Evolutionary conservation across 2,113 vertebrate genomes (phyloP).

Genomic region (Coptodon bakossiorum): DNA sequence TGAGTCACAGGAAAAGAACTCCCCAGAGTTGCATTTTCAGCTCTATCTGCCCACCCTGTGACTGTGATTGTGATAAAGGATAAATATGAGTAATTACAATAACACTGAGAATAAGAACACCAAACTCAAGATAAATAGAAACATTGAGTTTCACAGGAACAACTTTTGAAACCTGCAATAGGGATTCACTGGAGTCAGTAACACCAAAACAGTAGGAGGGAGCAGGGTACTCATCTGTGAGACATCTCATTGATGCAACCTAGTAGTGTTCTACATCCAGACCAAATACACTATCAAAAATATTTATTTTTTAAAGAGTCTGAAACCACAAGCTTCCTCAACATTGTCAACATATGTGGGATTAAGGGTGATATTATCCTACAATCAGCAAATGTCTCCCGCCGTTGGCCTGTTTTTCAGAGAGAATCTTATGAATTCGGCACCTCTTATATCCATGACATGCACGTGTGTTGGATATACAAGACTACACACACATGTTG

Average conservation of each 20-base stretch:
- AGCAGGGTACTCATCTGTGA: background rate
- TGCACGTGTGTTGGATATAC: background rate
- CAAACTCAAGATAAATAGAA: background rate
- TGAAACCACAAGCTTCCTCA: background rate
- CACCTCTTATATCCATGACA: slow-evolving; percentile 34
- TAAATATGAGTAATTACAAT: background rate
- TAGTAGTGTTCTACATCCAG: background rate
- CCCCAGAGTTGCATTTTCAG: background rate
- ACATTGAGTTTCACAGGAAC: background rate
- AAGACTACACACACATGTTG: background rate
- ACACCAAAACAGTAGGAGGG: background rate
- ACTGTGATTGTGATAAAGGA: background rate
- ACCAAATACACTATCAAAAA: background rate
- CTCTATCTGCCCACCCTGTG: background rate
- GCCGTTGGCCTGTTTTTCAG: background rate
- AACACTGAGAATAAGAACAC: background rate
- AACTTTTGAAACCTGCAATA: background rate
- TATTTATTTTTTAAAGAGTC: background rate
- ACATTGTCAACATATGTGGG: background rate
- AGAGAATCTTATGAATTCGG: slow-evolving; percentile 42
- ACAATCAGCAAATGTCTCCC: background rate
- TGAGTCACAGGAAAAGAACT: slow-evolving; percentile 32
- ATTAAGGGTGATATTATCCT: background rate
- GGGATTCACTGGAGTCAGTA: background rate
- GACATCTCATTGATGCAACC: background rate